Evolutionary conservation across 2,113 vertebrate species (phyloP).

Genomic region (Rhinopomastus cyanomelas): DNA sequence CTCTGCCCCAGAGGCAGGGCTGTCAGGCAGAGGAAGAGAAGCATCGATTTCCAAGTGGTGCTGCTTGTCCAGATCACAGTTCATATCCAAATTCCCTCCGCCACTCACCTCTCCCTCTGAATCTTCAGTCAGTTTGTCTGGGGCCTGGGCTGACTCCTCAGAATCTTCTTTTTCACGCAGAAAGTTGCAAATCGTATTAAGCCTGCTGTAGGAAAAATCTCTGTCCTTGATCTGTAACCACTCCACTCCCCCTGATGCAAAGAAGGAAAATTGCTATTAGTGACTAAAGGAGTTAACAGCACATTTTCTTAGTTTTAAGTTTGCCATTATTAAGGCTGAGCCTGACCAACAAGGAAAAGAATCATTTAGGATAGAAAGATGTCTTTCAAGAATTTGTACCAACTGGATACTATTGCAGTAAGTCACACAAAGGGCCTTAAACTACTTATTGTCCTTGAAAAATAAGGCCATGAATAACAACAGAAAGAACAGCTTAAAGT

Average conservation of each 20-base stretch:
- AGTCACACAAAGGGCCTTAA: not conserved
- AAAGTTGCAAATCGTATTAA: constrained; percentile 76
- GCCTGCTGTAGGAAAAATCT: constrained; percentile 75
- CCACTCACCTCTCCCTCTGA: constrained; percentile 67
- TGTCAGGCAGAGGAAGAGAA: constrained; percentile 10
- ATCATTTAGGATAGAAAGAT: not conserved
- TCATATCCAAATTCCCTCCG: constrained; percentile 26
- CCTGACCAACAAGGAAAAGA: not conserved
- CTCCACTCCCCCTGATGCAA: constrained; percentile 74
- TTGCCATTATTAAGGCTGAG: not conserved
- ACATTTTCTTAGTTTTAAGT: not conserved
- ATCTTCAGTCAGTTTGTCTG: constrained; percentile 66
- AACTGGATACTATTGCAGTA: not conserved
- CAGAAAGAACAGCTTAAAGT: not conserved
- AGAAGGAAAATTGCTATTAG: not conserved
- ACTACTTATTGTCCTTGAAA: not conserved
- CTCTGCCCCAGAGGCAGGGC: constrained; percentile 44
- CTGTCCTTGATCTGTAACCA: constrained; percentile 81
- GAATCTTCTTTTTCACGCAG: constrained; percentile 75
- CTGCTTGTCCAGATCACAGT: constrained; percentile 49
- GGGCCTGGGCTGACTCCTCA: constrained; percentile 58
- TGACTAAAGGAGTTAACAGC: not conserved
- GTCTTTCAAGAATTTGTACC: not conserved
- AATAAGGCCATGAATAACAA: not conserved
- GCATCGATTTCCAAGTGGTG: constrained; percentile 33